Percentiles rank a stretch among this genome's conserved stretches.
These are phyloP conservation scores for Rapana venosa DNA, from an alignment of 2,888 invertebrate species.

Conservation along the genomic window DNA sequence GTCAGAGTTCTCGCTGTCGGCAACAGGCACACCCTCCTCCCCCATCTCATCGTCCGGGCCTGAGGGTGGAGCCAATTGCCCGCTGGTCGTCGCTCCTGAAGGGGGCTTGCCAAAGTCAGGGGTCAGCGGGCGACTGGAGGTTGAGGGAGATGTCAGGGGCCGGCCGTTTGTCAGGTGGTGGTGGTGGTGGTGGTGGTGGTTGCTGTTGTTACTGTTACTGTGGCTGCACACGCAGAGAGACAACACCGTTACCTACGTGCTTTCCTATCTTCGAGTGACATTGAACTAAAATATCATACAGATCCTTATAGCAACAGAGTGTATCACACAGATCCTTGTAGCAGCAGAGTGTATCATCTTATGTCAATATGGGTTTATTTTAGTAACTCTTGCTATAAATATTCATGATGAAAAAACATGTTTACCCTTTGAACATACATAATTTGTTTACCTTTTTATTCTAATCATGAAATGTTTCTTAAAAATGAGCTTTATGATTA, in stretches of 20 bases:
- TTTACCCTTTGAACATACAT: no score
- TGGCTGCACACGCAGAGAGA: neutral
- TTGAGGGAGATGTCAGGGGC: constrained; percentile 18
- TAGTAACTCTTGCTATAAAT: no score
- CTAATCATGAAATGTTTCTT: no score
- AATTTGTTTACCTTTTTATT: no score
- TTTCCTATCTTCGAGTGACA: no score
- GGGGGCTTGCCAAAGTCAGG: constrained; percentile 6
- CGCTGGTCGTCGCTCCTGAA: neutral
- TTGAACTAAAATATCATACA: no score
- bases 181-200: constrained; percentile 46
- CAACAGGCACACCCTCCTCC: constrained; percentile 24
- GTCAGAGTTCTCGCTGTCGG: constrained; percentile 70
- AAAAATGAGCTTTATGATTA: no score
- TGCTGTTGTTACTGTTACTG: constrained; percentile 47
- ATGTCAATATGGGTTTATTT: no score
- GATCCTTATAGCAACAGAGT: no score
- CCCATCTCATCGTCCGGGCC: constrained; percentile 33
- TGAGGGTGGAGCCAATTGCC: neutral
- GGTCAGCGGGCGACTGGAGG: neutral
- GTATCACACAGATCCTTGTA: no score
- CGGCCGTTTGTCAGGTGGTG: constrained; percentile 20
- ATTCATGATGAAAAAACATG: no score
- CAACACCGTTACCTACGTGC: constrained; percentile 54
- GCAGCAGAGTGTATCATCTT: no score